Base-by-base conservation (phyloP, 2,113 vertebrate species). In the Alectura lathami region DNA sequence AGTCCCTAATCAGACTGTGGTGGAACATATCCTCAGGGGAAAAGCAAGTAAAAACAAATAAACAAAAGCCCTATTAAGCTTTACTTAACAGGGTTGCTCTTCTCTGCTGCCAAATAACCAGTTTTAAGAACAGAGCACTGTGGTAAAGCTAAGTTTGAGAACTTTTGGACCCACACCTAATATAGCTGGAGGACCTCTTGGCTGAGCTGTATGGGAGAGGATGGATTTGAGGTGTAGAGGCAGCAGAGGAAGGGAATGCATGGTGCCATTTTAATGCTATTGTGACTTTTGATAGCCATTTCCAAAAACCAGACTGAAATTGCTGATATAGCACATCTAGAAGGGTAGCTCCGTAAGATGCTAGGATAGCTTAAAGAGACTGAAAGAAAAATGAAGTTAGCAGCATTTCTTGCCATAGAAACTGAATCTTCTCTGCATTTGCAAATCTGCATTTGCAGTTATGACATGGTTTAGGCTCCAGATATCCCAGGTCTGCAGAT, bases 1-100 rank as follows among this genome's bases (percentile, higher is more conserved):
- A 59, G 59, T 9, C 20, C 15, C 29, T 7, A 17, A 32, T 81
- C 57, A 68, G 6, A 23, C 0, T 0, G 2, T 8, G 10, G 23
- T 32, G 80, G 67, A 83, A 63, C 32, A 56, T 1, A 3, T 22
- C 12, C 17, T 8, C 10, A n/a, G 5, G 32, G 34, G 20, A 54
- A 79, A 84, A 73, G 12, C 12, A 36, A 77, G 27, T 24, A 53
- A 89, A 84, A 78, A 18, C 16, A 54, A 63, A 29, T 29, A 29
- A 76, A 48, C 29, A 16, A 54, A 88, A 86, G 8, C 5, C 17
- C 11, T 21, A 36, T 22, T 36, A 47, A 74, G 11, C 13, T 21
- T 62, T n/a, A 34, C 63, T 79, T 74, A 85, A 85, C 45, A 94
- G 15, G 23, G 1, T 9, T 66, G 6, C 8, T 69, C 6, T 88